Conservation (phyloP, 2,888 invertebrate genomes). For the Eucriotettix oculatus region DNA sequence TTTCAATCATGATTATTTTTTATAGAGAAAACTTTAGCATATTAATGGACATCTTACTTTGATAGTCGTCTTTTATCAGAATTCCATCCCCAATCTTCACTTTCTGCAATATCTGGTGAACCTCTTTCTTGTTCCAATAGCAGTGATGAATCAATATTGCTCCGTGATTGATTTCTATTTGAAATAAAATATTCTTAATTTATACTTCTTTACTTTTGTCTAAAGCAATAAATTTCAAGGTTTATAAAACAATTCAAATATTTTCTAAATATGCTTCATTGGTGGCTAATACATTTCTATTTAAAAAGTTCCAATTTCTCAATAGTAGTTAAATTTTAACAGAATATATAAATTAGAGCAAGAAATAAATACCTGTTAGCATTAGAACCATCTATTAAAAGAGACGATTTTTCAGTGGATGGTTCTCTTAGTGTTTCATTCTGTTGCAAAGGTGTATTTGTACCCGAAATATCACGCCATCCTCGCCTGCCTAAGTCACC, state of each 20-base stretch:
- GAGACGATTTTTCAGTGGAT: conserved; percentile 26
- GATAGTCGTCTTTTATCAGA: conserved; percentile 1
- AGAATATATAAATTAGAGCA: not conserved
- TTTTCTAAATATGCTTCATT: not conserved
- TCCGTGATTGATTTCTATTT: not conserved
- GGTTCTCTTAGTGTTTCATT: conserved; percentile 22
- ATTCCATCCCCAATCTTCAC: conserved; percentile 9
- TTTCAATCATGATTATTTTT: no score
- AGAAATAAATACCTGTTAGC: not conserved
- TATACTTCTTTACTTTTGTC: no score
- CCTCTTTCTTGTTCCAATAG: conserved; percentile 2
- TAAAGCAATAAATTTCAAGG: not conserved
- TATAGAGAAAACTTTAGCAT: no score
- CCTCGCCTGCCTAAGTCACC: conserved; percentile 49
- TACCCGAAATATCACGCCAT: conserved; percentile 43
- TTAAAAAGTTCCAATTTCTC: not conserved
- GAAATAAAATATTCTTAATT: not conserved
- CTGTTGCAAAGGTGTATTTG: conserved; percentile 12
- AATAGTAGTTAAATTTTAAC: not conserved
- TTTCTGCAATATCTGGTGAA: conserved; percentile 3
- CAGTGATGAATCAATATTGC: not conserved
- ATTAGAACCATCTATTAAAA: conserved; percentile 24
- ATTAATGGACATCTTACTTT: conserved; percentile 1
- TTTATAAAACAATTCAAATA: not conserved
- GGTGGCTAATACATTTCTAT: not conserved